Conservation (phyloP, 2,113 vertebrate genomes). For the Collichthys lucidus region DNA sequence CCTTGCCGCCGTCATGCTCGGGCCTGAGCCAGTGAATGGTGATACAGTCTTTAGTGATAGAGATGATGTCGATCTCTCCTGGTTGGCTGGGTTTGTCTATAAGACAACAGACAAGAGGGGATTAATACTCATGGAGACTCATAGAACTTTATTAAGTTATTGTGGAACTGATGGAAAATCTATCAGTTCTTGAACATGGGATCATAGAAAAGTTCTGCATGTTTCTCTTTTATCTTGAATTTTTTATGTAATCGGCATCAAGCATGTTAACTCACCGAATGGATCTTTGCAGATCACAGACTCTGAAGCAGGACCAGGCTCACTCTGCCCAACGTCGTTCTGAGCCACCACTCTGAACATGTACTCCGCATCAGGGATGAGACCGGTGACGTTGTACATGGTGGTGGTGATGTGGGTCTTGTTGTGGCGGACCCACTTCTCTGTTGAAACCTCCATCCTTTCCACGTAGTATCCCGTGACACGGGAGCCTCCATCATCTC, state of each 20-base stretch:
- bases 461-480: conserved; percentile 98
- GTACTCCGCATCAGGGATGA: conserved; percentile 97
- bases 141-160: background rate
- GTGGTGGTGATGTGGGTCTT: conserved; percentile 99
- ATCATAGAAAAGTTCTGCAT: too few species aligned
- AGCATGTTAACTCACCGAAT: conserved; percentile 88
- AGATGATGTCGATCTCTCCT: conserved; percentile 96
- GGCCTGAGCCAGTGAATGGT: conserved; percentile 97
- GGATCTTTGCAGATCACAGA: conserved; percentile 97
- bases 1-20: conserved; percentile 96
- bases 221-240: background rate
- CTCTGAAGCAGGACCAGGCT: conserved; percentile 93
- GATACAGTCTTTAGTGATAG: conserved; percentile 94
- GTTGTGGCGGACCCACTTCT: conserved; percentile 97
- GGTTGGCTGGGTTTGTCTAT: conserved; percentile 98
- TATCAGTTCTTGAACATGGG: background rate
- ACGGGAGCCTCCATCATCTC: conserved; percentile 96
- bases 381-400: conserved; percentile 95
- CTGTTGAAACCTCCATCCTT: conserved; percentile 94
- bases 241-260: background rate
- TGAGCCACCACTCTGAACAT: conserved; percentile 96
- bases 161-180: background rate
- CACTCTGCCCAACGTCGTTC: conserved; percentile 95
- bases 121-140: background rate
- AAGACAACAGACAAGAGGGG: conserved; percentile 46